phyloP scores from a whole-genome alignment of 1,140 invertebrate species.

The Drosophila albomicans region DNA sequence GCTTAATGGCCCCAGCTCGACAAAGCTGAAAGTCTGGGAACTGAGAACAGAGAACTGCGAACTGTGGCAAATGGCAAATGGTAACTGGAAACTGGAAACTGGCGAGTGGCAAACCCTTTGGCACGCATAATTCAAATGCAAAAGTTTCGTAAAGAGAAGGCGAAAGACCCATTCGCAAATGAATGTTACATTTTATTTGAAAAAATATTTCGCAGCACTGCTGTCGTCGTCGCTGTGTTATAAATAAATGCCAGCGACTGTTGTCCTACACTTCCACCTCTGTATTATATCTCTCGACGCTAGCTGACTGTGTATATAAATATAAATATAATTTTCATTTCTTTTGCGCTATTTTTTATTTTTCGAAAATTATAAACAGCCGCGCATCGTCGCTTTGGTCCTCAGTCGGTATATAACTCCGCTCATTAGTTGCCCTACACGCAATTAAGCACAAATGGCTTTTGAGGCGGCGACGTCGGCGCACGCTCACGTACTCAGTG shows the following conservation, averaged over 20 bases:
- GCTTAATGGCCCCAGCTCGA: conserved; percentile 61
- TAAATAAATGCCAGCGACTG: conserved; percentile 65
- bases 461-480: conserved; percentile 66
- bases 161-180: conserved; percentile 57
- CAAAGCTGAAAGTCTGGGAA: conserved; percentile 8
- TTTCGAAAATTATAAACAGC: conserved; percentile 74
- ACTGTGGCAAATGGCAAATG: not conserved
- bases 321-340: conserved; percentile 32
- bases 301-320: conserved; percentile 20
- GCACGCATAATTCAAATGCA: conserved; percentile 79
- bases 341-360: conserved; percentile 24
- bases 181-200: conserved; percentile 78
- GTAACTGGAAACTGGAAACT: conserved; percentile 2
- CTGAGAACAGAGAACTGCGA: not conserved
- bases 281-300: not conserved
- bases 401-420: conserved; percentile 74
- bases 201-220: conserved; percentile 33
- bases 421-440: conserved; percentile 83
- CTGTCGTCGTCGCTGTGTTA: conserved; percentile 55
- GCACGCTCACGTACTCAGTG: conserved; percentile 50
- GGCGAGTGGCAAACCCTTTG: conserved; percentile 65
- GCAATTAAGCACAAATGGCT: conserved; percentile 83
- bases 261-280: conserved; percentile 20
- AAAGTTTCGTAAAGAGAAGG: conserved; percentile 54
- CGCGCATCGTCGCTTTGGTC: conserved; percentile 46